A percentile compares a stretch with the other conserved stretches of the same genome.
Evolutionary conservation across 2,797 vertebrate genomes (phyloP).

Genomic region (Ptychobarbus kaznakovi): DNA sequence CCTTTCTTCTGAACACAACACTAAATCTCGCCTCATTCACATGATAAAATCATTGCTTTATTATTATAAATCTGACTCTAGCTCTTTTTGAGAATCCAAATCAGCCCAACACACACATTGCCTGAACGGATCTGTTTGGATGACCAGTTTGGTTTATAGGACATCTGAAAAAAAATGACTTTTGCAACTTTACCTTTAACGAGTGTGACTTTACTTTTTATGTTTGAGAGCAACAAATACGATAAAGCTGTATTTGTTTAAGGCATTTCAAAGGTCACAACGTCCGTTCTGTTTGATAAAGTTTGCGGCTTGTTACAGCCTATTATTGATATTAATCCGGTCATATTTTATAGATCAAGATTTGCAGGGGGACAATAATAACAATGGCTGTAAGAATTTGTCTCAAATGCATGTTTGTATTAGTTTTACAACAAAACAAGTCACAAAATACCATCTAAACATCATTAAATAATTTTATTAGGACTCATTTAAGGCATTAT

Average conservation of each 20-base stretch:
- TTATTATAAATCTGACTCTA: background rate
- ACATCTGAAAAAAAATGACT: background rate
- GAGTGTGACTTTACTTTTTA: slow-evolving; percentile 3
- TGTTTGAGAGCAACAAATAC: slow-evolving; percentile 4
- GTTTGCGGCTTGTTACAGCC: background rate
- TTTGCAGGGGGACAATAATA: background rate
- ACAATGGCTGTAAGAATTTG: background rate
- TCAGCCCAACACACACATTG: background rate
- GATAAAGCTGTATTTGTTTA: slow-evolving; percentile 31
- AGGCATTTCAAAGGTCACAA: slow-evolving; percentile 38
- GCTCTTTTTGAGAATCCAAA: background rate
- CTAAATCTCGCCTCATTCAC: slow-evolving; percentile 5
- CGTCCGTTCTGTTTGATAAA: background rate
- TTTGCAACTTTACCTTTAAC: slow-evolving; percentile 1
- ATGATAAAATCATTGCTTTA: background rate
- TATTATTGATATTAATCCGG: background rate
- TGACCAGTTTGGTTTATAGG: background rate
- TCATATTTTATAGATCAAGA: background rate
- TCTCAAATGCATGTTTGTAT: background rate
- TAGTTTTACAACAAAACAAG: background rate
- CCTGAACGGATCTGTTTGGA: background rate
- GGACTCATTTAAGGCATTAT: background rate
- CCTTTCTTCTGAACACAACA: background rate
- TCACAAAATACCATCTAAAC: background rate
- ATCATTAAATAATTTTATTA: background rate